These are phyloP conservation scores for Penelope pileata DNA, from an alignment of 2,113 vertebrate species.

Conservation along the genomic window DNA sequence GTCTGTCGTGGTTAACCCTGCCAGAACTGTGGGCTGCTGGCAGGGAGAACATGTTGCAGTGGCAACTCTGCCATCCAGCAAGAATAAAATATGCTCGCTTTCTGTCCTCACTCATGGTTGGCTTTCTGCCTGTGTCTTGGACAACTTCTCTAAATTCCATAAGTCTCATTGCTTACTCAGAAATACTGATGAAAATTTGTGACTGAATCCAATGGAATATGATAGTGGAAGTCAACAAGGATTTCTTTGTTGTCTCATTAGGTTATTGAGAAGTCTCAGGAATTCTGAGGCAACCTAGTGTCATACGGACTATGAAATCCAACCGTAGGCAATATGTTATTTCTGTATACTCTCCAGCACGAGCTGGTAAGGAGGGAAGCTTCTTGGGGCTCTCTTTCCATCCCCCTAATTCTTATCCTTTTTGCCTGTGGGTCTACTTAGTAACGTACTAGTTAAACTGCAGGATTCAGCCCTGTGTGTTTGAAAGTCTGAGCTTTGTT, in stretches of 20 bases:
- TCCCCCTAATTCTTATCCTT: background rate
- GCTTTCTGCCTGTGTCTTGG: constrained; percentile 19
- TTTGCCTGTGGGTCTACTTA: background rate
- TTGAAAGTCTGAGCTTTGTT: background rate
- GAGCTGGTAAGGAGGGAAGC: background rate
- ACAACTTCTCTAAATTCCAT: background rate
- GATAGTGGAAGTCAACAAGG: background rate
- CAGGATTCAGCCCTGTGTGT: background rate
- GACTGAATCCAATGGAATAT: background rate
- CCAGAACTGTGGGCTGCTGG: constrained; percentile 51
- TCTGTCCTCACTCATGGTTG: background rate
- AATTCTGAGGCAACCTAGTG: background rate
- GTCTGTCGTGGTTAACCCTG: constrained; percentile 31
- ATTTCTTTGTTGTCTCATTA: background rate
- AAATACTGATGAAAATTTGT: background rate
- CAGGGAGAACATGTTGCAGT: constrained; percentile 45
- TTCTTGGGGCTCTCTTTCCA: background rate
- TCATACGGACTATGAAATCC: background rate
- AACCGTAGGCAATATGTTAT: rapidly evolving
- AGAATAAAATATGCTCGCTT: constrained; percentile 31
- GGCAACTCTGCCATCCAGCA: constrained; percentile 42
- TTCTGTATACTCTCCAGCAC: background rate
- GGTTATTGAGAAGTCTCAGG: background rate
- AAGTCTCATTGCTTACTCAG: constrained; percentile 17
- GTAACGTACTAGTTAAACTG: background rate